These are phyloP conservation scores for Portevinia maculata DNA, from an alignment of 2,888 invertebrate species.

Conservation along the genomic window DNA sequence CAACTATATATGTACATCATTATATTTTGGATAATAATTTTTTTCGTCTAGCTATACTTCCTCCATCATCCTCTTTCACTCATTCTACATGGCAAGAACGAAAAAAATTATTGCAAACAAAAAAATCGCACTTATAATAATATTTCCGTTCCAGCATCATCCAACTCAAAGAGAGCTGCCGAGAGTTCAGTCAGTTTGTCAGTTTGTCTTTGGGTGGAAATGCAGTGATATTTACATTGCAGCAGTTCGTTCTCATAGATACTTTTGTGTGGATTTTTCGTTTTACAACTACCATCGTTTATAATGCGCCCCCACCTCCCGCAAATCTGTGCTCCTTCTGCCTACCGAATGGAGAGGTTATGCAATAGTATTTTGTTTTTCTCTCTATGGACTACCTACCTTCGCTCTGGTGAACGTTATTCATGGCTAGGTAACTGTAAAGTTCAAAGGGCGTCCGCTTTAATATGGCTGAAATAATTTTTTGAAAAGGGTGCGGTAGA, in stretches of 20 bases:
- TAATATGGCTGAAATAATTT: slow-evolving; percentile 58
- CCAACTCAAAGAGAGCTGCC: slow-evolving; percentile 19
- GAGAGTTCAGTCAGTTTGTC: slow-evolving; percentile 47
- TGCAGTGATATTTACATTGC: slow-evolving; percentile 61
- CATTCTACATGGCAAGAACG: slow-evolving; percentile 54
- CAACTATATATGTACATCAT: slow-evolving; percentile 53
- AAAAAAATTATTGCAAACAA: slow-evolving; percentile 56
- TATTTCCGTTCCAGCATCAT: slow-evolving; percentile 41
- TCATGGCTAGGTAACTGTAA: slow-evolving; percentile 31
- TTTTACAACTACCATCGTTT: slow-evolving; percentile 59
- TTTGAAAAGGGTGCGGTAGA: slow-evolving; percentile 51
- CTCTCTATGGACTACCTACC: slow-evolving; percentile 30
- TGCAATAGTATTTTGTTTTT: slow-evolving; percentile 48
- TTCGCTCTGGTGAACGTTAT: slow-evolving; percentile 56
- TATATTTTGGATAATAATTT: slow-evolving; percentile 28
- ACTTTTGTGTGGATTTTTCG: slow-evolving; percentile 43
- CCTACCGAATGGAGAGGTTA: slow-evolving; percentile 50
- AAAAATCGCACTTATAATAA: slow-evolving; percentile 52
- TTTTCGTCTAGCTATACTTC: slow-evolving; percentile 18
- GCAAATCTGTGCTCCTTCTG: slow-evolving; percentile 14
- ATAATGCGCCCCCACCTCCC: slow-evolving; percentile 4
- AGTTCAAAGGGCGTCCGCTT: slow-evolving; percentile 63
- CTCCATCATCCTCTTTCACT: slow-evolving; percentile 34
- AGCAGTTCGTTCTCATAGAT: slow-evolving; percentile 47
- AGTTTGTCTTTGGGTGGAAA: slow-evolving; percentile 52